phyloP scores from a whole-genome alignment of 1,140 invertebrate species.

The Hyles euphorbiae region DNA sequence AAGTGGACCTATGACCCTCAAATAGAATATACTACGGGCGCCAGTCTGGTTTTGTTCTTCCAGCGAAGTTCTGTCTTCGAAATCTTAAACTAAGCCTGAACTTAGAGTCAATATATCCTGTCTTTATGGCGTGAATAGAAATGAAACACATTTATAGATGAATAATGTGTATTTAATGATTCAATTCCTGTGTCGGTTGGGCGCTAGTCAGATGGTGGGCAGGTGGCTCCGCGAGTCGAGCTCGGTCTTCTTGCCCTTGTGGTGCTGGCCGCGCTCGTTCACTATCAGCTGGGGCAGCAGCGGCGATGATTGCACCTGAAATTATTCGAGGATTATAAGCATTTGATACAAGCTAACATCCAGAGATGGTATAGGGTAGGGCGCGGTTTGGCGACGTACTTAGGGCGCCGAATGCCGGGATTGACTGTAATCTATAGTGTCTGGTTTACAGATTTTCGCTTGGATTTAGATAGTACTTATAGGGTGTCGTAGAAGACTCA shows the following conservation, averaged over 20 bases:
- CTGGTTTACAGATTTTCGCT: no score
- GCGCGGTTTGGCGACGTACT: neutral
- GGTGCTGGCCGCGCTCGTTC: constrained; percentile 34
- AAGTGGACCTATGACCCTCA: no score
- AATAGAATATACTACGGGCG: no score
- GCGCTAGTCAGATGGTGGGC: constrained; percentile 80
- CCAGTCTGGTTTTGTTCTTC: no score
- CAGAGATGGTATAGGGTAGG: neutral
- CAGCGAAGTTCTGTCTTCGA: no score
- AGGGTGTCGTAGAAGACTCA: no score
- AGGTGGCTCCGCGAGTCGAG: constrained; percentile 80
- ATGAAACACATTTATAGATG: no score
- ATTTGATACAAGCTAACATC: no score
- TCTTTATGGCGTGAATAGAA: no score
- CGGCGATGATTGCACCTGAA: constrained; percentile 76
- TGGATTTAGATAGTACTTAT: no score
- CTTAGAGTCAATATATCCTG: no score
- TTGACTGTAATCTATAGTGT: neutral
- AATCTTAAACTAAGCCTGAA: no score
- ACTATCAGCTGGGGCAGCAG: constrained; percentile 75
- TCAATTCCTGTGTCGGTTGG: constrained; percentile 31
- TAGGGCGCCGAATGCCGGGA: neutral
- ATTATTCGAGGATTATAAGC: neutral
- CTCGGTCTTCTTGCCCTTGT: constrained; percentile 65
- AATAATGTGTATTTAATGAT: constrained; percentile 3